Evolutionary conservation across 2,113 vertebrate genomes (phyloP).

Genomic region (Lycocorax pyrrhopterus): DNA sequence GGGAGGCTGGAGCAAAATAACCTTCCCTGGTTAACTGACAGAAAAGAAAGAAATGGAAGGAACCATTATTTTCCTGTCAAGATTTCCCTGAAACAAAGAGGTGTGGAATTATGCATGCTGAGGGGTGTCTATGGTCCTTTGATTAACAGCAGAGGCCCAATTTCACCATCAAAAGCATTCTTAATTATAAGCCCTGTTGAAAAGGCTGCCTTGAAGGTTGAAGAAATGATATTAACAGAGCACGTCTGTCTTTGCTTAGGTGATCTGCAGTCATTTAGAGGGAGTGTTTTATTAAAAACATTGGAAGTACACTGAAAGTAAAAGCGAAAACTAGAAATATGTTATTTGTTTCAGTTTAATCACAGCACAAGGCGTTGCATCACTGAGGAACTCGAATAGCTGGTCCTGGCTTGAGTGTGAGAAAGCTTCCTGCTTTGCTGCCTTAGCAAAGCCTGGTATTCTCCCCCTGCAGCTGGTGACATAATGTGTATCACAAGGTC

Average conservation of each 20-base stretch:
- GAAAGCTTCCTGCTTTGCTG: neutral
- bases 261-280: conserved; percentile 36
- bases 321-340: neutral
- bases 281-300: neutral
- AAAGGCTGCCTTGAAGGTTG: conserved; percentile 38
- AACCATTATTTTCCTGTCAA: conserved; percentile 62
- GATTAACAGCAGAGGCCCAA: conserved; percentile 56
- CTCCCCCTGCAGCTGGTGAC: conserved; percentile 16
- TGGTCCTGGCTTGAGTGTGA: neutral
- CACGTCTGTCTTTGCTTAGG: conserved; percentile 12
- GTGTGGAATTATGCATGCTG: conserved; percentile 61
- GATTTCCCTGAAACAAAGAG: conserved; percentile 62
- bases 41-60: conserved; percentile 55
- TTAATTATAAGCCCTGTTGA: conserved; percentile 60
- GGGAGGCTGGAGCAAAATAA: conserved; percentile 34
- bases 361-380: neutral
- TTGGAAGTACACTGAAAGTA: neutral
- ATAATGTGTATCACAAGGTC: conserved; percentile 33
- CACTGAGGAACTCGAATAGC: neutral
- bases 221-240: conserved; percentile 36
- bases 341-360: neutral
- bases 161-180: conserved; percentile 52
- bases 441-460: neutral
- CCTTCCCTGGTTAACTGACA: conserved; percentile 45
- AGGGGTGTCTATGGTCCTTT: conserved; percentile 55